Evolutionary conservation across 2,797 vertebrate genomes (phyloP), one percentile per base, ranked within the genome.

Genomic region (Geotrypetes seraphini): DNA sequence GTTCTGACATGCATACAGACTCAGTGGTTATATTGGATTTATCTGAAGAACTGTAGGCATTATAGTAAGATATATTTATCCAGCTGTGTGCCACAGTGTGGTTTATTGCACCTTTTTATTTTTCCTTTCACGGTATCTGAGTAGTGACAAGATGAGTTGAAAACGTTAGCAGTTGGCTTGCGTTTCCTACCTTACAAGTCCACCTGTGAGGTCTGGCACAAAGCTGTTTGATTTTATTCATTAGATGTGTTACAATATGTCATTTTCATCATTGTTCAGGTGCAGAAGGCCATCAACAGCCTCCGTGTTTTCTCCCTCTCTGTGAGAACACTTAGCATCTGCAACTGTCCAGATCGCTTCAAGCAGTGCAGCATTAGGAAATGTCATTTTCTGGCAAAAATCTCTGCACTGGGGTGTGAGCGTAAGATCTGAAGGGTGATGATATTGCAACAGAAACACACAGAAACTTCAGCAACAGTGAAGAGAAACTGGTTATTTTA

Each of bases 331-430:
- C 30, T 47, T 42, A 38, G 30, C 31, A 52, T 17, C 51, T 32
- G 19, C 3, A 50, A 19, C 12, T 24, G 36, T 44, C 45, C 38
- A 32, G 25, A 41, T 16, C 17, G 8, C 12, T 43, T 16, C 36
- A 31, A 52, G 9, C 17, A 31, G 5, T 25, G 35, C 12, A n/a
- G n/a, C 43, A 46, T 28, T 18, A 56, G 31, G 4, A 9, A 42
- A 39, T 18, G 12, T 15, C 16, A 36, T 11, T 15, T 10, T 10
- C 27, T 18, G 31, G 25, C 34, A 49, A 12, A n/a, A 38, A 40
- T 42, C 16, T 43, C 10, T 29, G 19, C 55, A 31, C 25, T 43
- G 47, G 49, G 50, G 54, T 28, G 7, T 20, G 45, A 29, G 15
- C 21, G 8, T 9, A 7, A 34, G 25, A 36, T 22, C 7, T 29